Percentiles rank a stretch among this genome's conserved stretches.
Conservation (phyloP, 2,888 invertebrate species). For the Diplazon laetatorius region DNA sequence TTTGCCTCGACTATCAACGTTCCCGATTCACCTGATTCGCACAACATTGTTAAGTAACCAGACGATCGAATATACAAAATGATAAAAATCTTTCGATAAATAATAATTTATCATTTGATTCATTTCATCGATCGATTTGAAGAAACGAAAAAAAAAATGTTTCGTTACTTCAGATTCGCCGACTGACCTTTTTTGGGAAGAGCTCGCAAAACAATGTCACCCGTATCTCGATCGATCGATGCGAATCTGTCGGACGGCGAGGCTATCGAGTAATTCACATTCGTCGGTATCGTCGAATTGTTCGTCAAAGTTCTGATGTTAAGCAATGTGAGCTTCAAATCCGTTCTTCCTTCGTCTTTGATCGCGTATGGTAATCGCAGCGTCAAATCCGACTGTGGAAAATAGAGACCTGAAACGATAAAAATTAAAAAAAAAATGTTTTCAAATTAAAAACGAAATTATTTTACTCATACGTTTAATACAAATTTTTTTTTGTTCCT, state of each 20-base stretch:
- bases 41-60: constrained; percentile 37
- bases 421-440: too few relatives aligned
- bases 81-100: too few relatives aligned
- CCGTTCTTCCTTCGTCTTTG: constrained; percentile 64
- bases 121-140: too few relatives aligned
- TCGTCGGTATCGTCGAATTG: constrained; percentile 70
- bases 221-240: constrained; percentile 62
- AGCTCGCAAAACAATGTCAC: constrained; percentile 67
- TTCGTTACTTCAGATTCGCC: constrained; percentile 50
- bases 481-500: too few relatives aligned
- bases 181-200: constrained; percentile 71
- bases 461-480: too few relatives aligned
- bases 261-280: constrained; percentile 72
- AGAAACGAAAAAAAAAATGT: not conserved
- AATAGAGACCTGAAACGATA: constrained; percentile 78
- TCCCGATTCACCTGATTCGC: constrained; percentile 57
- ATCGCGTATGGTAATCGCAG: constrained; percentile 74
- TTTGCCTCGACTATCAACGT: constrained; percentile 69
- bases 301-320: constrained; percentile 74
- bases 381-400: constrained; percentile 78
- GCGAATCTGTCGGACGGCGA: constrained; percentile 67
- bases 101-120: too few relatives aligned
- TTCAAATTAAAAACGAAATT: too few relatives aligned
- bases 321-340: constrained; percentile 70
- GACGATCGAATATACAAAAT: constrained; percentile 5